These are phyloP conservation scores for Mirza zaza DNA, from an alignment of 2,113 vertebrate genomes.

Conservation along the genomic window DNA sequence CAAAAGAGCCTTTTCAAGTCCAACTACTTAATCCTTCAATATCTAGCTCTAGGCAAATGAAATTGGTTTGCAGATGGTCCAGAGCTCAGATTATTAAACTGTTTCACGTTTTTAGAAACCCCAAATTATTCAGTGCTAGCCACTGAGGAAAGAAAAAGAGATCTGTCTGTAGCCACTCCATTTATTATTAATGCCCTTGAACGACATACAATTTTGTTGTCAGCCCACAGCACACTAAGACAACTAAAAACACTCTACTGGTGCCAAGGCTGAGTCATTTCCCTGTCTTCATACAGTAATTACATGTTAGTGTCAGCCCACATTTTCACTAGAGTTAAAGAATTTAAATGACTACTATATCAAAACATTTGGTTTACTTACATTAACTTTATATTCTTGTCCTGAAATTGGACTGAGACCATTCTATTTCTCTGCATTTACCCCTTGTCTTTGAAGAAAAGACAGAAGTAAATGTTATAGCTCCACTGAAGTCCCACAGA, in stretches of 20 bases:
- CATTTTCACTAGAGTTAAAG: neutral
- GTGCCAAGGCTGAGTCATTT: neutral
- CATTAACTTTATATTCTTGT: slow-evolving; percentile 10
- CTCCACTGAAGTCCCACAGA: neutral
- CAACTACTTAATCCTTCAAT: slow-evolving; percentile 46
- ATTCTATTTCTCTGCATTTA: neutral
- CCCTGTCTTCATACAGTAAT: neutral
- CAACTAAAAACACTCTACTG: neutral
- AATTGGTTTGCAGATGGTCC: slow-evolving; percentile 59
- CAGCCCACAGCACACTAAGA: neutral
- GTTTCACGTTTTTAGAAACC: slow-evolving; percentile 54
- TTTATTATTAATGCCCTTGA: slow-evolving; percentile 14
- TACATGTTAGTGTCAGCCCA: neutral
- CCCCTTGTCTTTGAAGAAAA: slow-evolving; percentile 51
- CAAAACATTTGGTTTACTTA: slow-evolving; percentile 43
- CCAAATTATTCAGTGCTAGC: slow-evolving; percentile 44
- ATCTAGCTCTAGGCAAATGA: slow-evolving; percentile 40
- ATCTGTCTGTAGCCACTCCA: neutral
- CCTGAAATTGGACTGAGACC: neutral
- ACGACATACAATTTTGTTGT: neutral
- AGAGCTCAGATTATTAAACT: neutral
- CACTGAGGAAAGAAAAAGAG: slow-evolving; percentile 20
- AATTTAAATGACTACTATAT: neutral
- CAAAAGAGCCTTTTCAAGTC: slow-evolving; percentile 42
- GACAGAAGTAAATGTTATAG: neutral